A percentile compares a stretch with the other conserved stretches of the same genome.
These are phyloP conservation scores for Apocheima hispidaria DNA, from an alignment of 2,888 invertebrate species.

Conservation along the genomic window DNA sequence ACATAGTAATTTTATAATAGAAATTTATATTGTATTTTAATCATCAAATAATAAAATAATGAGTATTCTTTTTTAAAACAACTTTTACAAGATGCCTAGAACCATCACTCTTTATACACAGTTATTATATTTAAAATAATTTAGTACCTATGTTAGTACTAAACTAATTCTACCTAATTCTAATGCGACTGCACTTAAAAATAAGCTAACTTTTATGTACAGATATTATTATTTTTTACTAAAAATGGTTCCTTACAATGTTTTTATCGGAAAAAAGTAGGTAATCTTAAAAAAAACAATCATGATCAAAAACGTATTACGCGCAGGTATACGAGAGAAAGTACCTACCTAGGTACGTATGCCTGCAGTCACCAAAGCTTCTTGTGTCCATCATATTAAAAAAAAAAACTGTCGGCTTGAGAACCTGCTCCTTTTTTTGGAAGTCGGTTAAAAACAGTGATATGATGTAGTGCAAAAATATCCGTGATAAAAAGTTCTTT, in stretches of 20 bases:
- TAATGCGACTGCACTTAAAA: conserved; percentile 79
- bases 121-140: conserved; percentile 43
- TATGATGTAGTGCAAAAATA: no score
- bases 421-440: no score
- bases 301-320: neutral
- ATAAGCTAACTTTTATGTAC: conserved; percentile 58
- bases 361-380: no score
- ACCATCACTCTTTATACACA: conserved; percentile 44
- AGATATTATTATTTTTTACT: conserved; percentile 26
- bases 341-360: neutral
- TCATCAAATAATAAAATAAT: no score
- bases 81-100: conserved; percentile 30
- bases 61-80: neutral
- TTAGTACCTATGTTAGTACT: conserved; percentile 46
- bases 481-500: no score
- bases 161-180: conserved; percentile 60
- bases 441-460: no score
- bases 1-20: neutral
- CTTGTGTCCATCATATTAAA: no score
- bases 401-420: no score
- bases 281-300: neutral
- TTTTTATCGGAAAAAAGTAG: conserved; percentile 38
- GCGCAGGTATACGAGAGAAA: neutral
- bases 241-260: conserved; percentile 18
- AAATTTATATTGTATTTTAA: no score